Evolutionary conservation across 2,888 invertebrate species (phyloP).

Genomic region (Dermolepida albohirtum): DNA sequence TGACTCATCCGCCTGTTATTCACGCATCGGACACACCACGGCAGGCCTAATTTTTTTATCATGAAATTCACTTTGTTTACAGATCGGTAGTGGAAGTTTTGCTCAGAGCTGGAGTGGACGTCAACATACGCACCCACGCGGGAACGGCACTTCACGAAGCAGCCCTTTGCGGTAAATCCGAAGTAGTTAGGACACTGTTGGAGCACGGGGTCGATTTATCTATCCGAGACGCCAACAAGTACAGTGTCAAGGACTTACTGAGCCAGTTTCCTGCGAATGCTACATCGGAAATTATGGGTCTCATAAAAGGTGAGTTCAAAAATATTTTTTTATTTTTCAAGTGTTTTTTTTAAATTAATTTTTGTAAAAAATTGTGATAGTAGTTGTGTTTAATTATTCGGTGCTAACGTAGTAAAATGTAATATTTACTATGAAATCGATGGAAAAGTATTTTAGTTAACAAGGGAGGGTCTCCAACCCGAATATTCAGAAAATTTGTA

Average conservation of each 20-base stretch:
- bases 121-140: constrained; percentile 85
- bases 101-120: constrained; percentile 86
- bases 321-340: not conserved
- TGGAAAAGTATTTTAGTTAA: too few species aligned
- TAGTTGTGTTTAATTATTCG: too few species aligned
- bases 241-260: constrained; percentile 88
- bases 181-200: constrained; percentile 85
- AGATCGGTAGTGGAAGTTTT: constrained; percentile 87
- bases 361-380: too few species aligned
- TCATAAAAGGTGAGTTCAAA: constrained; percentile 79
- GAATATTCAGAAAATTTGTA: too few species aligned
- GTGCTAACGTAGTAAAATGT: too few species aligned
- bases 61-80: constrained; percentile 45
- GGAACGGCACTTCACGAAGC: constrained; percentile 96
- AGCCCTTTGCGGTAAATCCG: constrained; percentile 89
- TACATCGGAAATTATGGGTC: constrained; percentile 85
- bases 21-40: constrained; percentile 16
- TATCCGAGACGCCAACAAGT: constrained; percentile 81
- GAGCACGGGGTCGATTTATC: constrained; percentile 85
- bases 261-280: constrained; percentile 90
- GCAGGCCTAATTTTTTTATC: constrained; percentile 29
- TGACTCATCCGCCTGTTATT: constrained; percentile 22
- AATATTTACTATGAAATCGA: too few species aligned
- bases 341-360: too few species aligned
- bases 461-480: too few species aligned